Evolutionary conservation across 1,140 invertebrate species (phyloP), one percentile per base, ranked within the genome.

Genomic region (Musca vetustissima): DNA sequence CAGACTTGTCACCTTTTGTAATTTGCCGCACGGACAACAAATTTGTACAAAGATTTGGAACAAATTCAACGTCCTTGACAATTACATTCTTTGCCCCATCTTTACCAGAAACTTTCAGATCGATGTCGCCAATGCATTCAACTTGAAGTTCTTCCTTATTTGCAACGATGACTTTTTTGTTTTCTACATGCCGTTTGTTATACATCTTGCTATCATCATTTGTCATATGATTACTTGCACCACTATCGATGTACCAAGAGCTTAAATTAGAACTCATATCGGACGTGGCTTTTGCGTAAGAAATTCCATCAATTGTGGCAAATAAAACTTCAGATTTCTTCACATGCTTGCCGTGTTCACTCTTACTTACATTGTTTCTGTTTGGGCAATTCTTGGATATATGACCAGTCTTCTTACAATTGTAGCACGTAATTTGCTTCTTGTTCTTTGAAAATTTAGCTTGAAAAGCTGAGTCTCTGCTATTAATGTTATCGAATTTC

Each of bases 401-500:
- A 28, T 28, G 28, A 4, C 28, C 28, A 28, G 8, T 28, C 28
- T 50, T 7, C 49, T 50, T 50, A 50, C 49, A 50, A 17, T 50
- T 50, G n/a, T 17, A 59, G 21, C 28, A 32, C 21, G 17, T 4
- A 2, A 59, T 59, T 50, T n/a, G n/a, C 17, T 50, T n/a, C 49
- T 17, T 50, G n/a, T 50, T 50, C 49, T 17, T 43, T 1, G 8
- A 28, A 28, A 28, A 28, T 28, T 28, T 28, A 28, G 28, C 28
- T 28, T 28, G 28, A 28, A 28, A 8, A 4, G 28, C 28, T 3
- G 28, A 28, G 3, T 28, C 28, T 4, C 8, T 28, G 3, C 28
- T 43, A 14, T 50, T 32, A 4, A 49, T 22, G 11, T 50, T 49
- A 50, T 72, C 70, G 53, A 71, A 70, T 50, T 77, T 74, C 66